These are phyloP conservation scores for Calephelis nemesis DNA, from an alignment of 1,140 invertebrate species.

Conservation along the genomic window DNA sequence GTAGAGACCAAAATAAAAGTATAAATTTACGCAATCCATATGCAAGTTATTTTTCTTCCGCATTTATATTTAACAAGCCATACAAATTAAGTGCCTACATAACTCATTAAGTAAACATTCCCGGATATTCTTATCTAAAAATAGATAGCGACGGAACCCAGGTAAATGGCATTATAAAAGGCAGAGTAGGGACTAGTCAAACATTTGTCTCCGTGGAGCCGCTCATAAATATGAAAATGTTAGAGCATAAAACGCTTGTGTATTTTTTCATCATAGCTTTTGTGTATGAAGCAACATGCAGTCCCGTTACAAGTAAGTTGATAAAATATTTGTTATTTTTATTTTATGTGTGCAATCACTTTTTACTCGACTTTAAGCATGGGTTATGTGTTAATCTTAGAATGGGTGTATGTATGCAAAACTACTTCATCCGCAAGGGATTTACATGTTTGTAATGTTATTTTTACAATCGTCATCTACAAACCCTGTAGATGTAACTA, in stretches of 20 bases:
- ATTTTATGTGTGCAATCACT: no score
- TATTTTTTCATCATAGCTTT: constrained; percentile 44
- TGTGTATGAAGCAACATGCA: constrained; percentile 16
- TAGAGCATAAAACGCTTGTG: constrained; percentile 43
- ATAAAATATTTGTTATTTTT: no score
- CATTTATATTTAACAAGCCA: constrained; percentile 22
- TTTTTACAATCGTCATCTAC: no score
- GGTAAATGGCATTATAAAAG: constrained; percentile 53
- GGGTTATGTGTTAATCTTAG: no score
- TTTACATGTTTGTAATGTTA: no score
- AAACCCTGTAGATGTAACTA: no score
- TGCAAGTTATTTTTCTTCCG: no score
- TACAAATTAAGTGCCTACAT: constrained; percentile 52
- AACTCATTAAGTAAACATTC: constrained; percentile 75
- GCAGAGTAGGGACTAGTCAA: constrained; percentile 47
- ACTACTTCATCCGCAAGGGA: no score
- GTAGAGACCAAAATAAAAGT: no score
- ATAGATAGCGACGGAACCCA: constrained; percentile 57
- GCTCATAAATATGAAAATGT: constrained; percentile 45
- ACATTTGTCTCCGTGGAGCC: constrained; percentile 54
- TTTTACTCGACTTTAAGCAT: no score
- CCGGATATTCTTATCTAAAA: constrained; percentile 59
- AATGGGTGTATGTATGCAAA: no score
- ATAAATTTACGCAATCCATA: no score
- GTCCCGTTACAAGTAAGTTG: constrained; percentile 2